phyloP scores from a whole-genome alignment of 2,113 vertebrate species.

The Saiga tatarica region DNA sequence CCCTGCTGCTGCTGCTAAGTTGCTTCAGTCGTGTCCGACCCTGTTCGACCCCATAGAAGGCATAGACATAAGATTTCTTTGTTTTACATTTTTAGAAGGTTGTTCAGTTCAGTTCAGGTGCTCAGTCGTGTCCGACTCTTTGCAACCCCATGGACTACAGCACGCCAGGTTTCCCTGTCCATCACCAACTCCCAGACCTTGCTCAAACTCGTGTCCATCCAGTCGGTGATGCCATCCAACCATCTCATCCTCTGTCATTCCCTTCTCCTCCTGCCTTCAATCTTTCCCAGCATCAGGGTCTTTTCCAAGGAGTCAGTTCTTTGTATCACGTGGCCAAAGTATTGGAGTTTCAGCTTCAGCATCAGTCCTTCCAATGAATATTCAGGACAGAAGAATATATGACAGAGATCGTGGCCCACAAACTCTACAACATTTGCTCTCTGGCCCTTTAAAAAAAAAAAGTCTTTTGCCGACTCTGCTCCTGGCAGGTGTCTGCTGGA shows the following conservation, averaged over 20 bases:
- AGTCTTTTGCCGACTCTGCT: rapidly evolving
- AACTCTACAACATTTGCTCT: background rate
- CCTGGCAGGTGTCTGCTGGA: background rate
- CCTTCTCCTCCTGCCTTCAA: background rate
- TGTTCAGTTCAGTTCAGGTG: background rate
- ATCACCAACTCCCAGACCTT: background rate
- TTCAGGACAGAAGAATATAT: background rate
- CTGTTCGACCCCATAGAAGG: too few species aligned
- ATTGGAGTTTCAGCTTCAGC: background rate
- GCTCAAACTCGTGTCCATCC: background rate
- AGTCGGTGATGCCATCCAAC: background rate
- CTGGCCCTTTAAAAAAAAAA: background rate
- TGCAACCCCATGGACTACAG: background rate
- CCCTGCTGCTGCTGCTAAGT: too few species aligned
- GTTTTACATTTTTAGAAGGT: background rate
- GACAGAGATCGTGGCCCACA: background rate
- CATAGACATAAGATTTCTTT: background rate
- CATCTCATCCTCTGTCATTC: background rate
- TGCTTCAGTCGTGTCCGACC: too few species aligned
- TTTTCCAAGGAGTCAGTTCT: background rate
- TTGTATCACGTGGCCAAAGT: background rate
- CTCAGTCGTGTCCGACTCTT: background rate
- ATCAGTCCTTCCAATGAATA: background rate
- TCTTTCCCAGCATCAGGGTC: background rate
- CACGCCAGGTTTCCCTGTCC: background rate